Evolutionary conservation across 2,797 vertebrate genomes (phyloP), one percentile per base, ranked within the genome.

Genomic region (Helicolenus hilgendorfi): DNA sequence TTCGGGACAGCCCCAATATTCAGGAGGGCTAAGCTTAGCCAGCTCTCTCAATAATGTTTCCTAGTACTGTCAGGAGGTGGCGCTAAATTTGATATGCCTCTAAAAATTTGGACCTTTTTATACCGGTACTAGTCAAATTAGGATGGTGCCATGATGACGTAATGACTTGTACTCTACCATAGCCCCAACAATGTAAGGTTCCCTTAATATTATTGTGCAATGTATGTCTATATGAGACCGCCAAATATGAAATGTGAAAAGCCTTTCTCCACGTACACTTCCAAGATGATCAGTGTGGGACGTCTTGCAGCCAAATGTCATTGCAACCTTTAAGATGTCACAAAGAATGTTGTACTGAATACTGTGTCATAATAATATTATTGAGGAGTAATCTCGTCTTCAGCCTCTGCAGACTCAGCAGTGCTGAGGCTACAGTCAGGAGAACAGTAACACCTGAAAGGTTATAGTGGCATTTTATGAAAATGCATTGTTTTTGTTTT

Each of bases 381-480:
- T 11, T 41, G 24, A 68, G 24, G 35, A 58, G 33, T 9, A 22
- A 26, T n/a, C 18, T 20, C 11, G 24, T 81, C 11, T 15, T 59
- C 7, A 7, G 18, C 45, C 45, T 49, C 45, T 27, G 13, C 56
- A 64, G 63, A 22, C 3, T 55, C 0, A 55, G 53, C 0, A 55
- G 53, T 55, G n/a, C 11, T 27, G 27, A 33, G 27, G n/a, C 26
- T 70, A 22, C 13, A 33, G 8, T 60, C 11, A 59, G 18, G 3
- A n/a, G 24, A 41, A 64, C 65, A 6, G 18, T 4, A 15, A n/a
- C 26, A 41, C 31, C 24, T 86, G 29, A 78, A 82, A 79, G 36
- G 60, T 85, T 70, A 68, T 49, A 41, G n/a, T 58, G 22, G 74
- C 75, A n/a, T 72, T 89, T 65, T 35, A 70, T 88, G 4, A 36